These are phyloP conservation scores for Hemibates koningsi DNA, from an alignment of 2,113 vertebrate genomes.

Conservation along the genomic window DNA sequence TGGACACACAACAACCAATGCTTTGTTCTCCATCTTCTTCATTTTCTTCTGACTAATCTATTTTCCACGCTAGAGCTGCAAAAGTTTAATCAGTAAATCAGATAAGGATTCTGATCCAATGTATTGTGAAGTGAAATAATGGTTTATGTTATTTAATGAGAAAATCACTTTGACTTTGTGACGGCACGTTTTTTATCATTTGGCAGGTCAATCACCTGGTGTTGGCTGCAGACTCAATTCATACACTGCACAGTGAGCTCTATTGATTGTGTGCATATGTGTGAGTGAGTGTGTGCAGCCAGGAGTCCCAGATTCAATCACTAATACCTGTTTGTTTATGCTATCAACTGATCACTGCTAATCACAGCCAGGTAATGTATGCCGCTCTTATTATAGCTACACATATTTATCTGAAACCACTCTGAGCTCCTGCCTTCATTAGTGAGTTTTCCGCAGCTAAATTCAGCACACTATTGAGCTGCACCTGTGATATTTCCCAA, in stretches of 20 bases:
- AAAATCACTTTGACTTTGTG: not conserved
- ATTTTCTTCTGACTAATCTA: not conserved
- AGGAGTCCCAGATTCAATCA: not conserved
- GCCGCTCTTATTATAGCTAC: not conserved
- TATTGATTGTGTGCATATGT: not conserved
- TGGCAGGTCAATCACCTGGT: not conserved
- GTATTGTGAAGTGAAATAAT: not conserved
- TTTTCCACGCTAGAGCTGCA: fast-evolving
- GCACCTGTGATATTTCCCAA: not conserved
- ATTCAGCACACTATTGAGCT: not conserved
- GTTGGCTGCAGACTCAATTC: not conserved
- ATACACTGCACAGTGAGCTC: not conserved
- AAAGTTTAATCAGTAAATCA: not conserved
- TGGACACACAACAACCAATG: not conserved
- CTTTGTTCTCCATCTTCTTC: not conserved
- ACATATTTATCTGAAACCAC: not conserved
- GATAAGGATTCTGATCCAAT: not conserved
- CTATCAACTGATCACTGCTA: not conserved
- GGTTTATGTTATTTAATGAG: not conserved
- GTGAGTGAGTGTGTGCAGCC: not conserved
- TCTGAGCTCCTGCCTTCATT: not conserved
- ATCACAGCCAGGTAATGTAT: not conserved
- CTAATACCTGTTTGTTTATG: not conserved
- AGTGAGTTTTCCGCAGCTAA: not conserved
- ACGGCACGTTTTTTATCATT: not conserved